phyloP scores from a whole-genome alignment of 2,888 invertebrate genomes.

The Spodoptera littoralis region DNA sequence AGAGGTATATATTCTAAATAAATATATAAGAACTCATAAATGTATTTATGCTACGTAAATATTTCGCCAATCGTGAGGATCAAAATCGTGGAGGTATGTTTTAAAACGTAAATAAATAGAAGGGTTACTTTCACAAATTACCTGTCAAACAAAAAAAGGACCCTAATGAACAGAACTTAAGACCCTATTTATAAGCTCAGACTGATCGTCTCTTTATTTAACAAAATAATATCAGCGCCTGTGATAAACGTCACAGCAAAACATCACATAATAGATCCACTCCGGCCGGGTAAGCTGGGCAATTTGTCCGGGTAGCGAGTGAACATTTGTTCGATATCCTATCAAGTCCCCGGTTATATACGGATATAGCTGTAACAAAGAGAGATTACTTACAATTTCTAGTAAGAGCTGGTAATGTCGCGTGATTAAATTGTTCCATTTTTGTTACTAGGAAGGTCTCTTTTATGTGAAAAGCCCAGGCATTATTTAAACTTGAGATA shows the following conservation, averaged over 20 bases:
- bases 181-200: not conserved
- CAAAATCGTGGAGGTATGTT: too few relatives aligned
- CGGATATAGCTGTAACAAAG: constrained; percentile 57
- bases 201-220: constrained; percentile 22
- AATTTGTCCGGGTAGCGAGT: constrained; percentile 58
- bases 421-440: constrained; percentile 48
- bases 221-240: constrained; percentile 35
- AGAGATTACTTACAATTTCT: constrained; percentile 59
- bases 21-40: too few relatives aligned
- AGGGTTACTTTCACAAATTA: too few relatives aligned
- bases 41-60: too few relatives aligned
- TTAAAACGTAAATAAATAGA: too few relatives aligned
- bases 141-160: too few relatives aligned
- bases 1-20: too few relatives aligned
- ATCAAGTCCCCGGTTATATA: constrained; percentile 54
- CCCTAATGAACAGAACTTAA: too few relatives aligned
- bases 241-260: constrained; percentile 50
- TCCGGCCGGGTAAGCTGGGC: constrained; percentile 53
- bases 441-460: constrained; percentile 3
- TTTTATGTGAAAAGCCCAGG: constrained; percentile 1
- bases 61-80: too few relatives aligned
- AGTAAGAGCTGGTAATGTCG: constrained; percentile 39
- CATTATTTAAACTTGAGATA: too few relatives aligned
- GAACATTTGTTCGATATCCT: constrained; percentile 62
- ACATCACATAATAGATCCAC: constrained; percentile 61